Evolutionary conservation across 2,113 vertebrate genomes (phyloP), one percentile per base, ranked within the genome.

Genomic region (Ciconia boyciana): DNA sequence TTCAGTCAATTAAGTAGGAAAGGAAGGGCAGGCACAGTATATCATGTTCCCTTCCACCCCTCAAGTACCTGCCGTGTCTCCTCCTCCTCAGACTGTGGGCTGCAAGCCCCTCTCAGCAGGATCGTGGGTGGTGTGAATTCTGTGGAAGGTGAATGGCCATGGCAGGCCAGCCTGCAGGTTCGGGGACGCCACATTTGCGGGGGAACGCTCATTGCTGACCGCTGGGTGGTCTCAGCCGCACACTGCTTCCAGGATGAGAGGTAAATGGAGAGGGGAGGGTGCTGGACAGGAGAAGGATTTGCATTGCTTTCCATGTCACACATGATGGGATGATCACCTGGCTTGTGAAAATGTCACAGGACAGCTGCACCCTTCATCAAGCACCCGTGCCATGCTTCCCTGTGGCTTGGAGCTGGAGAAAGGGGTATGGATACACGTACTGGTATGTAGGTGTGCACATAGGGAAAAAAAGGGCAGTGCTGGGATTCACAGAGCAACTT

Each of bases 211-310:
- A 96, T 99, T 94, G 98, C 99, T 21, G 97, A 98, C 81, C 98
- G 98, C 84, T 99, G 99, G 99, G 98, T 99, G 94, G 96, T 99
- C n/a, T 98, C 99, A 2, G 99, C 99, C 0, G 99, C 99, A 0
- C 99, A 99, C 97, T 99, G 99, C 96, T 99, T 99, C 98, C 98
- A 99, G 83, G 99, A 99, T 24, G 98, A 99, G 92, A 97, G 98
- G 99, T 99, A 88, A 97, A 87, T 3, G 8, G 75, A 83, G 41
- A 70, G 24, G 14, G 29, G 28, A 69, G n/a, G 20, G 12, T n/a
- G 19, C 48, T 43, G n/a, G 52, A 17, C 18, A 62, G 58, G 49
- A 61, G 69, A 82, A 57, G 19, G 52, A 44, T 57, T 83, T 51
- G 31, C 20, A 2, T 39, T 65, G 20, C 49, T 69, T 86, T 80